Conservation (phyloP, 2,113 vertebrate species). For the Oncorhynchus keta region DNA sequence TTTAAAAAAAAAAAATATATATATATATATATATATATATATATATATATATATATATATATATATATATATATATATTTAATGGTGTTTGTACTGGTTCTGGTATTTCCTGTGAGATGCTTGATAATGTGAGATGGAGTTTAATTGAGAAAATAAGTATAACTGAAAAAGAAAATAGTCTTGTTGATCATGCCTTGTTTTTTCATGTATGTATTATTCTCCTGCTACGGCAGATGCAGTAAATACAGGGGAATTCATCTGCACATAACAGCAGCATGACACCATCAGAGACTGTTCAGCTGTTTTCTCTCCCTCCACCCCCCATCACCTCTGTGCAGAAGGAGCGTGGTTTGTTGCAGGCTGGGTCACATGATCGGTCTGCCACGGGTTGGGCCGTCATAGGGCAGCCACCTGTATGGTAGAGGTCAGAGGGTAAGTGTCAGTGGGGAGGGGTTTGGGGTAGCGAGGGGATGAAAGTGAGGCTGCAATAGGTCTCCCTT, state of each 20-base stretch:
- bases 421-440: slow-evolving; percentile 35
- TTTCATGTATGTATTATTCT: not conserved
- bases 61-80: not conserved
- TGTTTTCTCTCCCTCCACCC: not conserved
- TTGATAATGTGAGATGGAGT: not conserved
- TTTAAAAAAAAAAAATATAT: not conserved
- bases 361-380: slow-evolving; percentile 92
- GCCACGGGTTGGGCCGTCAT: slow-evolving; percentile 78
- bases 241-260: slow-evolving; percentile 14
- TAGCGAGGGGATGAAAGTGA: not conserved
- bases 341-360: slow-evolving; percentile 86
- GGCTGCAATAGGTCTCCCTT: not conserved
- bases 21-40: not conserved
- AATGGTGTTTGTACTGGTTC: not conserved
- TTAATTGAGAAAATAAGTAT: not conserved
- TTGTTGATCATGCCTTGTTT: not conserved
- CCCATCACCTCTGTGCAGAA: slow-evolving; percentile 90
- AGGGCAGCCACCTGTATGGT: slow-evolving; percentile 86
- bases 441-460: not conserved
- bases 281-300: too few relatives aligned
- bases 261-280: slow-evolving; percentile 1
- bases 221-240: not conserved
- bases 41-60: too few relatives aligned
- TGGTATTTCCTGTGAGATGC: not conserved
- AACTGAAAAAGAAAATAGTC: not conserved